Percentiles rank a stretch among this genome's conserved stretches.
Conservation (phyloP, 2,888 invertebrate species). For the Camponotus fellah region DNA sequence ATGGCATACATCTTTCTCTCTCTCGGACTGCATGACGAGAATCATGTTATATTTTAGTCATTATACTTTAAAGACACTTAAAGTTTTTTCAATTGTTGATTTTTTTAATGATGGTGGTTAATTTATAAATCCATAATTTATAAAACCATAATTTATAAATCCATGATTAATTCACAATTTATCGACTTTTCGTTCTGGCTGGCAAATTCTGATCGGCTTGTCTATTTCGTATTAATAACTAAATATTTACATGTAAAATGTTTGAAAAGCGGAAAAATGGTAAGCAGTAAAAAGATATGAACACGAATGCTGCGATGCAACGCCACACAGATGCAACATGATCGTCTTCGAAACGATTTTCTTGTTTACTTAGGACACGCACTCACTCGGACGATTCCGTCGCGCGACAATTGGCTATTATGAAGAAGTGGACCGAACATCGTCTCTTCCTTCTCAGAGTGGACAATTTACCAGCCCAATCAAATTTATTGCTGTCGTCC, state of each 20-base stretch:
- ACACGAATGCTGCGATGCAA: background rate
- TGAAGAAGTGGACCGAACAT: slow-evolving; percentile 72
- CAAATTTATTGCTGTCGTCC: slow-evolving; percentile 74
- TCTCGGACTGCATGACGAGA: slow-evolving; percentile 58
- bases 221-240: background rate
- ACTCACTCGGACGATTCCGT: slow-evolving; percentile 72
- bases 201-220: background rate
- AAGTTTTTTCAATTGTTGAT: background rate
- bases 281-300: slow-evolving; percentile 16
- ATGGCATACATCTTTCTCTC: slow-evolving; percentile 29
- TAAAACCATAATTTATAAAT: too few relatives aligned
- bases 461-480: slow-evolving; percentile 75
- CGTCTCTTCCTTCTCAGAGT: slow-evolving; percentile 74
- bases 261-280: background rate
- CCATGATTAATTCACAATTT: background rate
- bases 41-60: too few relatives aligned
- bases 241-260: slow-evolving; percentile 37
- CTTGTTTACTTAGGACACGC: slow-evolving; percentile 79
- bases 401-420: slow-evolving; percentile 78
- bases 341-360: slow-evolving; percentile 66
- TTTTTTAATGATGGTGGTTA: background rate
- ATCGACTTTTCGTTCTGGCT: slow-evolving; percentile 5
- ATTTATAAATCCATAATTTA: too few relatives aligned
- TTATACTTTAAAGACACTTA: background rate
- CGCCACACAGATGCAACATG: background rate